Base-by-base conservation (phyloP, 2,797 vertebrate genomes). In the Paedocypris micromegethes region DNA sequence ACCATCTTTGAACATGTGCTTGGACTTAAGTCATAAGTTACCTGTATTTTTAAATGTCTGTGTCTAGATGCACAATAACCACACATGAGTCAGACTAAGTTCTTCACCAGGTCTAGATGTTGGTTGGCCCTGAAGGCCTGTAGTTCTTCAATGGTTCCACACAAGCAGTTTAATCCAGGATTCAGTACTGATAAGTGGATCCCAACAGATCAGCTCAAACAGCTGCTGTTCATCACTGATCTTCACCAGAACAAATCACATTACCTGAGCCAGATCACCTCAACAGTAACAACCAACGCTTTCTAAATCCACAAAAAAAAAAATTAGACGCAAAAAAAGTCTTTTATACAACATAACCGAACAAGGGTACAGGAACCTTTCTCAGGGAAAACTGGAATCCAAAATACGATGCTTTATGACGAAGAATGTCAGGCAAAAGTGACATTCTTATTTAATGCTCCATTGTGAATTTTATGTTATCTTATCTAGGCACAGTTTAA, bases 211-310 rank as follows among this genome's bases (percentile, higher is more conserved):
- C 81, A 84, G 82, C 78, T 81, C 72, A 75, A 75, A 77, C 86
- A 89, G 85, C 84, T 87, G 85, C 86, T 87, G 79, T 3, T 79
- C 79, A 79, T 60, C 80, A 79, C 85, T 89, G 83, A 90, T 87
- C 85, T 85, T 82, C 76, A 66, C 74, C 72, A 85, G 86, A 87
- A 86, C 85, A 78, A 76, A 78, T 78, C 71, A 49, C n/a, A 55
- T 51, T 9, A 68, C 64, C 73, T 76, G 58, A 74, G 64, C 63
- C 67, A 76, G 41, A 54, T 48, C 7, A 59, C 57, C 50, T 39
- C 23, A 23, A 23, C 23, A 23, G 23, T 23, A 23, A 23, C 23
- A 23, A 23, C 23, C 23, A 23, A 71, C 56, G 55, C 50, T 46
- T 38, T 49, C 66, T 58, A 48, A 39, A 60, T 47, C 6, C 6